Conservation (phyloP, 2,113 vertebrate genomes). For the Rhinoptilus africanus region DNA sequence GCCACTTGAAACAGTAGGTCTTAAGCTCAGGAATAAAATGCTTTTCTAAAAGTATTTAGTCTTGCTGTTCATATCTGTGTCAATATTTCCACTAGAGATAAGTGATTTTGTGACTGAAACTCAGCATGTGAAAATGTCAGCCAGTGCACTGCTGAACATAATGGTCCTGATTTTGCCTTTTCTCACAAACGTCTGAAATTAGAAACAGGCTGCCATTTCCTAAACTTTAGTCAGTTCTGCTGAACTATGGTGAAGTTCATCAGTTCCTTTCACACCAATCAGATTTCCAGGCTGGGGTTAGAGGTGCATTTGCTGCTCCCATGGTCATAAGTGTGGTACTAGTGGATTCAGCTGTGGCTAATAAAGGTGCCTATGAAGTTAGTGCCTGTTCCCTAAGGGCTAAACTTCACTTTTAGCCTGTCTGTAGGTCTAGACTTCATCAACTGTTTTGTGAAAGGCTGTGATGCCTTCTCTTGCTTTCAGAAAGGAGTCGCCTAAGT, state of each 20-base stretch:
- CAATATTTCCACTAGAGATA: conserved; percentile 39
- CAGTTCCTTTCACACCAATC: background rate
- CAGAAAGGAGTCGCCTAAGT: background rate
- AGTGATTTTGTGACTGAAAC: conserved; percentile 18
- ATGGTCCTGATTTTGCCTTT: background rate
- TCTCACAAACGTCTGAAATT: background rate
- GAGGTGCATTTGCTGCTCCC: background rate
- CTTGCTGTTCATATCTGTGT: background rate
- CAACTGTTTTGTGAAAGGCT: background rate
- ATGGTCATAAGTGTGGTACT: background rate
- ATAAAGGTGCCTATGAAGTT: background rate
- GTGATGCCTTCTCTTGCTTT: background rate
- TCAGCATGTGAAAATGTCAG: background rate
- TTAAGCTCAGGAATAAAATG: conserved; percentile 15
- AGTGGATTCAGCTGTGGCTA: background rate
- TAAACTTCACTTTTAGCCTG: background rate
- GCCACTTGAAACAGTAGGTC: conserved; percentile 33
- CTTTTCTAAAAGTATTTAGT: conserved; percentile 18
- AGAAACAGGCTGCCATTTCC: background rate
- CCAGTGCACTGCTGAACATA: background rate
- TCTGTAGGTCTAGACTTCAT: background rate
- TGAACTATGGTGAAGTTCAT: background rate
- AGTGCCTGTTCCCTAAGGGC: background rate
- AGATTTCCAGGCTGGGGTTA: background rate
- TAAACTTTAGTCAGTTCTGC: background rate